phyloP scores from a whole-genome alignment of 2,113 vertebrate species.

The Microtus pennsylvanicus region DNA sequence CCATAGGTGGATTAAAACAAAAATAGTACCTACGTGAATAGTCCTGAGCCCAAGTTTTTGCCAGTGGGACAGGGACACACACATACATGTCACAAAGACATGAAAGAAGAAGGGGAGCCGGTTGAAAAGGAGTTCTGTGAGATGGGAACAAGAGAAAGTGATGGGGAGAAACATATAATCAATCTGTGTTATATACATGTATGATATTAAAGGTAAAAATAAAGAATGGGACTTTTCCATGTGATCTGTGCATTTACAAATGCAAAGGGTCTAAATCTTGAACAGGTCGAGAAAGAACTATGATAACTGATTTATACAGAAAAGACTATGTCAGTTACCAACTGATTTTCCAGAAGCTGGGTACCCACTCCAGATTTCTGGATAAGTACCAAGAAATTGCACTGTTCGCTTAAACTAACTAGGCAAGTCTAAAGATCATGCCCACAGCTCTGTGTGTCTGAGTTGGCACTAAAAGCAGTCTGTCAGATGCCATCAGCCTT shows the following conservation, averaged over 20 bases:
- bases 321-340: background rate
- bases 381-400: background rate
- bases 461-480: background rate
- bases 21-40: background rate
- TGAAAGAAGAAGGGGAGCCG: background rate
- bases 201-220: background rate
- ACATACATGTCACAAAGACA: background rate
- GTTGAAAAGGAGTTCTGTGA: background rate
- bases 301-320: background rate
- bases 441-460: background rate
- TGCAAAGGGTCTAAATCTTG: background rate
- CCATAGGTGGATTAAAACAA: background rate
- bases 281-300: background rate
- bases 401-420: background rate
- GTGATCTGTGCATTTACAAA: background rate
- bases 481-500: background rate
- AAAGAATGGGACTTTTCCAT: background rate
- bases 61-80: background rate
- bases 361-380: background rate
- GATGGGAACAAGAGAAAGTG: background rate
- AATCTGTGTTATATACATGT: background rate
- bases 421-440: background rate
- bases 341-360: background rate
- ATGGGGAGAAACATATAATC: background rate
- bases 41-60: background rate